Evolutionary conservation across 37 sponge, comb jelly and placozoan genomes (phyloP), one percentile per base, ranked within the genome.

Genomic region (Hexactinellida sp.): DNA sequence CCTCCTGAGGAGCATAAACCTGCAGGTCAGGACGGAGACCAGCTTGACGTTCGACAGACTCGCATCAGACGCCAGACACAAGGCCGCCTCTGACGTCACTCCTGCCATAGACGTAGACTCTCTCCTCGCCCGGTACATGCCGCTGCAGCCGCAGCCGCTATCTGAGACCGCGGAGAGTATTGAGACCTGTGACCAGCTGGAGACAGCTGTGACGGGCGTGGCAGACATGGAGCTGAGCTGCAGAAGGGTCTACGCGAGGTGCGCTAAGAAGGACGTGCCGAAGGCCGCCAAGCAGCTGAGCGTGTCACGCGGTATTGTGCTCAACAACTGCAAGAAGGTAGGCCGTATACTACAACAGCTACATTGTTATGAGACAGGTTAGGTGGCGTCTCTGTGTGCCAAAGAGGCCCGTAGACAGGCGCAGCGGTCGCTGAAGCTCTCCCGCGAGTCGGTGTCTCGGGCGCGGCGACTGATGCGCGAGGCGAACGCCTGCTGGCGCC

Each of bases 401-500:
- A 63, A 63, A 63, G 76, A 63, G 76, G 30, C 76, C 25, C 21
- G 76, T 10, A 63, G 76, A 63, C 76, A 63, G 34, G 76, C 76
- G 3, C 76, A 63, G 13, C 76, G 76, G 13, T 63, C 76, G 3
- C 76, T 25, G 1, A 63, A 63, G 34, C 76, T 63, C 32, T 63
- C 76, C 3, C 76, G 76, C 34, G 76, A 63, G 25, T 38, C 55
- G 23, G 24, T 86, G 3, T 3, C 92, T 1, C 38, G 94, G 36
- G 94, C 92, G 30, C 55, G 89, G 21, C 71, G 93, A 36, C 84
- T 96, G 54, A 89, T 90, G 85, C 90, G 84, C 41, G 96, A 96
- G 86, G 94, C 89, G 25, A 36, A 52, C n/a, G 84, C 87, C 52
- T 96, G 90, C 90, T 96, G 96, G 96, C 37, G 85, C 55, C 91